phyloP scores from a whole-genome alignment of 2,113 vertebrate genomes.

The Sakesphorus luctuosus region DNA sequence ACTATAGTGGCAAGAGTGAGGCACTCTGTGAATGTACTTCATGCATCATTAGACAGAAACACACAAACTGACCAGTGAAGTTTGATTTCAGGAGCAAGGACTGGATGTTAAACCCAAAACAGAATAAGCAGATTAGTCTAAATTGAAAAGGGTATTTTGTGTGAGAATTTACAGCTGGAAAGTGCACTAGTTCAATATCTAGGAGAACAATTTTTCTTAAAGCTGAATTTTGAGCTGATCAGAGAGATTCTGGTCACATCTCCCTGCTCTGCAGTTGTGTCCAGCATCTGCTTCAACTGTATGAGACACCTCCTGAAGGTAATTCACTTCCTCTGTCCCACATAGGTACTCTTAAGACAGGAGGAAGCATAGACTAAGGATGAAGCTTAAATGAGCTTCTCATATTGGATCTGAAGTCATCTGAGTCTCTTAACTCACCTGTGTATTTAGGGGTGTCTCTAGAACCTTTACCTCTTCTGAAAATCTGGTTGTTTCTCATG shows the following conservation, averaged over 20 bases:
- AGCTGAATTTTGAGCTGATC: not conserved
- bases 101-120: not conserved
- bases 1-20: conserved; percentile 40
- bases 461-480: not conserved
- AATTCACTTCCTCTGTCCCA: not conserved
- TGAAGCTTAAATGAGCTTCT: not conserved
- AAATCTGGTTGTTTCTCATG: not conserved
- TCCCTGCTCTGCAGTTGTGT: not conserved
- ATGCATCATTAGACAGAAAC: conserved; percentile 64
- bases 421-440: not conserved
- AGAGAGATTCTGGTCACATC: not conserved
- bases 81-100: not conserved
- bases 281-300: not conserved
- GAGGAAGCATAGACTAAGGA: not conserved
- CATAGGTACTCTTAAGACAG: not conserved
- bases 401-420: not conserved
- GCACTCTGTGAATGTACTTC: conserved; percentile 71
- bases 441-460: not conserved
- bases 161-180: not conserved
- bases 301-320: not conserved
- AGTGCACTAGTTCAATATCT: not conserved
- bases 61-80: not conserved
- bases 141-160: not conserved
- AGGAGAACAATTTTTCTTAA: not conserved
- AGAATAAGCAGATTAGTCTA: not conserved